Conservation (phyloP, 2,888 invertebrate species). For the Leptura quadrifasciata region DNA sequence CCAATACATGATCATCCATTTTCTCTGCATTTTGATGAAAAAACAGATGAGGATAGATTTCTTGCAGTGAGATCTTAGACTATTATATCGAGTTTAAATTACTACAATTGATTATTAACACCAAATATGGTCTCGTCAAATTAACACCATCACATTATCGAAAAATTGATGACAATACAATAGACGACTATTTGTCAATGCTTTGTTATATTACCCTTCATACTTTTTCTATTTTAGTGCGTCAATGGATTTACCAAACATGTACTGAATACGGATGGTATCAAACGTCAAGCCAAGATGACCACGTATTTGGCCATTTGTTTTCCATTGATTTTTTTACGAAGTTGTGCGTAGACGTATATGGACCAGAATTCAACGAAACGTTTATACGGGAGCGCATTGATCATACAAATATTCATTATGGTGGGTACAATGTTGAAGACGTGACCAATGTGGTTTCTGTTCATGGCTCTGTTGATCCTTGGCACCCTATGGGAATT, state of each 20-base stretch:
- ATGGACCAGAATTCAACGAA: conserved; percentile 74
- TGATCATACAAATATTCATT: conserved; percentile 76
- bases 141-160: no score
- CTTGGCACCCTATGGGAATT: conserved; percentile 77
- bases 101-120: no score
- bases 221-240: conserved; percentile 81
- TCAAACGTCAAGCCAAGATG: conserved; percentile 86
- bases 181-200: no score
- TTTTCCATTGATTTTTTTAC: conserved; percentile 82
- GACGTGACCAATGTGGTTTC: conserved; percentile 77
- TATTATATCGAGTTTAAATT: no score
- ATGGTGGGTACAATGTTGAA: conserved; percentile 75
- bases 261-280: conserved; percentile 97
- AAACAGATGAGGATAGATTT: no score
- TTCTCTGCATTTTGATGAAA: no score
- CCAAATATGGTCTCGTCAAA: no score
- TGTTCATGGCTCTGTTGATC: conserved; percentile 78
- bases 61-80: no score
- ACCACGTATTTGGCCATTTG: conserved; percentile 81
- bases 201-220: no score
- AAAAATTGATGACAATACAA: no score
- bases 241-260: conserved; percentile 96
- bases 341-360: conserved; percentile 87
- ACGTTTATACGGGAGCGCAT: conserved; percentile 78
- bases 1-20: no score